Evolutionary conservation across 2,888 invertebrate genomes (phyloP), one percentile per base, ranked within the genome.

Genomic region (Panopea generosa): DNA sequence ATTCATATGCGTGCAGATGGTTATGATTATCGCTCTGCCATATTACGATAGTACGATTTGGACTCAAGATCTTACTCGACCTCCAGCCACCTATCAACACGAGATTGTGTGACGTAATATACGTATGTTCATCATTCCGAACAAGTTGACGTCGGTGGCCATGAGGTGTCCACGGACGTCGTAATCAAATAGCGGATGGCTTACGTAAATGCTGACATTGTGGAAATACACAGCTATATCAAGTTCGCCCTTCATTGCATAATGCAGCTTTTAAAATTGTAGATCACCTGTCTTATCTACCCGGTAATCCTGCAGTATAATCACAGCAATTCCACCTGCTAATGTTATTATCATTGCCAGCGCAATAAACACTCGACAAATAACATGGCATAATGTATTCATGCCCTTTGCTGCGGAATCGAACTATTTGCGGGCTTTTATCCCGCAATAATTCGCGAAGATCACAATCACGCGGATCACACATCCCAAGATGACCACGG

Each of bases 281-380:
- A 83, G 47, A 7, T 47, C 59, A 6, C 82, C 84, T 38, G 67
- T 52, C 7, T 56, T 22, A 4, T 40, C 69, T 57, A 71, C 49
- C 27, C 70, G 59, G 6, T 80, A 76, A 27, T 87, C 84, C 4
- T 86, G 84, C 66, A 87, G 83, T 20, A 84, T 29, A 49, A 86
- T 87, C n/a, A 87, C 81, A n/a, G 77, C 56, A 7, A 72, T 56
- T 18, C 86, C 81, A 18, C 81, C 71, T 29, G 26, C 27, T 14
- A 6, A 56, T 20, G 83, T 78, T 14, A 85, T 27, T 45, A 85
- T 9, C 11, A 84, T 62, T 6, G 88, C 89, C 18, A 86, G n/a
- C 81, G 89, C 84, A 11, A 89, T 87, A 45, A 87, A 80, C 6
- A 79, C 77, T 4, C 87, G 74, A 52, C 82, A 86, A 18, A 81